Conservation (phyloP, 2,113 vertebrate species). For the Platysteira castanea region DNA sequence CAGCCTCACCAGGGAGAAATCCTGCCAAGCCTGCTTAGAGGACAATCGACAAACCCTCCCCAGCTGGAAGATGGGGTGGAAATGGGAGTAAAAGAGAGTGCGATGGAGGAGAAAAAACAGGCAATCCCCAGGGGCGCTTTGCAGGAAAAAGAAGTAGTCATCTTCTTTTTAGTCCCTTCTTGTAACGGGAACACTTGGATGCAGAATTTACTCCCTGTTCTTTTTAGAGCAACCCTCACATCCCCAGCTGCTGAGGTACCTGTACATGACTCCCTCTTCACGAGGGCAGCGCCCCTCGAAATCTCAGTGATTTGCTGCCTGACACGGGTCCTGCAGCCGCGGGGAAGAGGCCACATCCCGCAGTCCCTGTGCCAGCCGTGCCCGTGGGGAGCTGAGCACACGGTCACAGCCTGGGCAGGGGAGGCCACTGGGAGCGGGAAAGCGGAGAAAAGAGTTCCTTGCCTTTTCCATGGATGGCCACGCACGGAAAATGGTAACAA, state of each 20-base stretch:
- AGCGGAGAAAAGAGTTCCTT: background rate
- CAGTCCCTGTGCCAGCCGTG: background rate
- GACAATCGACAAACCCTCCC: background rate
- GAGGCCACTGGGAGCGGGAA: background rate
- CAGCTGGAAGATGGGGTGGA: background rate
- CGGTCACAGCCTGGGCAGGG: background rate
- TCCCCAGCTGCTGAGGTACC: background rate
- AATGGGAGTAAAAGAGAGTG: background rate
- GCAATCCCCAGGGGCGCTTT: background rate
- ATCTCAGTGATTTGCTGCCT: background rate
- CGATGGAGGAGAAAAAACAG: background rate
- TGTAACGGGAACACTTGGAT: background rate
- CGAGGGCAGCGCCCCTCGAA: background rate
- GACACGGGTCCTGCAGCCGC: no score
- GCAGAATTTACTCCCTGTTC: background rate
- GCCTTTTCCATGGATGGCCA: background rate
- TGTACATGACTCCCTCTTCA: fast-evolving
- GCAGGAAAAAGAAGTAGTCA: background rate
- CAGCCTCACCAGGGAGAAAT: background rate
- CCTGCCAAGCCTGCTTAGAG: constrained; percentile 23
- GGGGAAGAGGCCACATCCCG: background rate
- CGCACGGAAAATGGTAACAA: background rate
- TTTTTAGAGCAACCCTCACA: background rate
- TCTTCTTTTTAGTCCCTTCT: background rate
- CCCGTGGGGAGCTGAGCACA: background rate